These are phyloP conservation scores for Drosophila nr. fundita DNA, from an alignment of 2,888 invertebrate genomes.

Conservation along the genomic window DNA sequence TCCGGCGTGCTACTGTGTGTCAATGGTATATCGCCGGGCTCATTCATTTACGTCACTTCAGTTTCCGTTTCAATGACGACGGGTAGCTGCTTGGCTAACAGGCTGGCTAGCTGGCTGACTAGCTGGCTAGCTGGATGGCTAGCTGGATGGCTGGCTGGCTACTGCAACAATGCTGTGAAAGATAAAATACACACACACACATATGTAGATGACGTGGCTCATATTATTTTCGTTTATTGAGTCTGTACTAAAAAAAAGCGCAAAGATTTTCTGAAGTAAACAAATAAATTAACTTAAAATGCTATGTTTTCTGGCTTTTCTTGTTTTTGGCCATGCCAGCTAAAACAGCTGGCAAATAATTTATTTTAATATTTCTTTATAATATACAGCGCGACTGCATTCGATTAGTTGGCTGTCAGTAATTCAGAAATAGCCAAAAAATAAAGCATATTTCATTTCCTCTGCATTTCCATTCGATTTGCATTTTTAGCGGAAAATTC, in stretches of 20 bases:
- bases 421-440: constrained; percentile 21
- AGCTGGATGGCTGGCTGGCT: constrained; percentile 2
- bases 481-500: constrained; percentile 4
- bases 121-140: constrained; percentile 6
- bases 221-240: constrained; percentile 40
- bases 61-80: constrained; percentile 41
- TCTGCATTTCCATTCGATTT: not conserved
- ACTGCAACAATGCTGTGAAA: constrained; percentile 67
- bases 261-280: constrained; percentile 49
- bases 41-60: constrained; percentile 84
- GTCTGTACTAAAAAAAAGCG: constrained; percentile 30
- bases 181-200: constrained; percentile 7
- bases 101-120: constrained; percentile 2
- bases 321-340: not conserved
- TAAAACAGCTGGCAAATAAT: constrained; percentile 47
- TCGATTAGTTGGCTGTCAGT: constrained; percentile 41
- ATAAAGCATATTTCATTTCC: constrained; percentile 2
- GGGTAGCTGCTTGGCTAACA: constrained; percentile 4
- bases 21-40: constrained; percentile 83
- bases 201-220: constrained; percentile 33
- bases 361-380: constrained; percentile 5
- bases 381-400: constrained; percentile 21
- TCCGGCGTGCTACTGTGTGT: constrained; percentile 81
- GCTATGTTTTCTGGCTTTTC: constrained; percentile 24
- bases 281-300: constrained; percentile 62